These are phyloP conservation scores for Metalampra italica DNA, from an alignment of 2,888 invertebrate genomes.

Conservation along the genomic window DNA sequence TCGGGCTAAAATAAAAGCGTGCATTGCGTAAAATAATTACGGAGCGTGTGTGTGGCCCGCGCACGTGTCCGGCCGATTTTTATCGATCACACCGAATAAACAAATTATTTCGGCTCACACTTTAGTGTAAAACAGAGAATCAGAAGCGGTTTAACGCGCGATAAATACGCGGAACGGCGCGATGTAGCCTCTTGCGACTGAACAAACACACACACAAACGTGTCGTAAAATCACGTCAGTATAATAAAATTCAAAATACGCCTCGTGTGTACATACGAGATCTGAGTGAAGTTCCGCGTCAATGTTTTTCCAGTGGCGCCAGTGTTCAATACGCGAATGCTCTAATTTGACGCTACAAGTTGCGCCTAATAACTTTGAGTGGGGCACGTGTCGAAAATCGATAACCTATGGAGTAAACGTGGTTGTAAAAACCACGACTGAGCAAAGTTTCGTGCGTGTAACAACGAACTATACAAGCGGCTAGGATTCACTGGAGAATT, in stretches of 20 bases:
- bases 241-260: slow-evolving; percentile 41
- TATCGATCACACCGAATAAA: slow-evolving; percentile 7
- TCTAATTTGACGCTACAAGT: too few relatives aligned
- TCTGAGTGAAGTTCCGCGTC: slow-evolving; percentile 1
- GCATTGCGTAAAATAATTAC: not conserved
- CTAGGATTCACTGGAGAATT: too few relatives aligned
- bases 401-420: too few relatives aligned
- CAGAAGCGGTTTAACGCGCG: slow-evolving; percentile 39
- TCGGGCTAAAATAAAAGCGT: too few relatives aligned
- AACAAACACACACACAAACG: slow-evolving; percentile 23
- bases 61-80: slow-evolving; percentile 1
- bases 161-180: slow-evolving; percentile 38
- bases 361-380: too few relatives aligned
- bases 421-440: too few relatives aligned
- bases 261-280: slow-evolving; percentile 20
- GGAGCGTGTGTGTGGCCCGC: not conserved
- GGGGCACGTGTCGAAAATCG: too few relatives aligned
- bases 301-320: not conserved
- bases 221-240: slow-evolving; percentile 33
- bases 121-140: slow-evolving; percentile 30
- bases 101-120: slow-evolving; percentile 15
- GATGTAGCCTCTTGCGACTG: slow-evolving; percentile 28
- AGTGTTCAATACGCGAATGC: not conserved
- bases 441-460: too few relatives aligned
- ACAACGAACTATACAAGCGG: too few relatives aligned